These are phyloP conservation scores for Melanchra persicariae DNA, from an alignment of 2,888 invertebrate species.

Conservation along the genomic window DNA sequence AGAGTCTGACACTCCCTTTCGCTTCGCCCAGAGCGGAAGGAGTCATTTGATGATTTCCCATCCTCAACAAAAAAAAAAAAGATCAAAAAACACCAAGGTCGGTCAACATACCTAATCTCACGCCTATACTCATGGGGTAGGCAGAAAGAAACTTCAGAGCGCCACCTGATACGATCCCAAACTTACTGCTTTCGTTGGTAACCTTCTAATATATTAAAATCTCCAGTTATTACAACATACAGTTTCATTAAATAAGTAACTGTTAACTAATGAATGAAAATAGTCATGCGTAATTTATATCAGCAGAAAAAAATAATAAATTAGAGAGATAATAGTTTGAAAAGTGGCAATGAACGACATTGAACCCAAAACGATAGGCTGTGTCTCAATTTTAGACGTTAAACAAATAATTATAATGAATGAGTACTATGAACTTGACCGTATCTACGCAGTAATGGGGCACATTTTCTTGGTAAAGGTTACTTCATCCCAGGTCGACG, in stretches of 20 bases:
- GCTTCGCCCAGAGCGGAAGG: no score
- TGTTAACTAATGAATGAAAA: conserved; percentile 38
- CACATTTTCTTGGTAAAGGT: neutral
- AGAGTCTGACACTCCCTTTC: no score
- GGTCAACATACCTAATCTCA: no score
- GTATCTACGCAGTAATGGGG: neutral
- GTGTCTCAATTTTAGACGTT: conserved; percentile 28
- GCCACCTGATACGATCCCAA: no score
- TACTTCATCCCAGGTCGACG: neutral
- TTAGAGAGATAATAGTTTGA: conserved; percentile 35
- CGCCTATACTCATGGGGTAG: no score
- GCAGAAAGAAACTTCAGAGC: no score
- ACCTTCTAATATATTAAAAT: no score
- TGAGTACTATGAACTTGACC: conserved; percentile 50
- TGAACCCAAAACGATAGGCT: conserved; percentile 56
- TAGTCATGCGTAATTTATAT: conserved; percentile 23
- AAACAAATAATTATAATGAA: conserved; percentile 11
- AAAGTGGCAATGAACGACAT: conserved; percentile 63
- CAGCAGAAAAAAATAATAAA: conserved; percentile 5
- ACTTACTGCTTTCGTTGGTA: no score
- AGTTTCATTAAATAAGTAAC: conserved; percentile 10
- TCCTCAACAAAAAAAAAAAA: no score
- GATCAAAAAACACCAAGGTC: no score
- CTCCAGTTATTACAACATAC: conserved; percentile 21
- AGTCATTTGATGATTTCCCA: no score